Base-by-base conservation (phyloP, 2,113 vertebrate species). In the Podarcis muralis region DNA sequence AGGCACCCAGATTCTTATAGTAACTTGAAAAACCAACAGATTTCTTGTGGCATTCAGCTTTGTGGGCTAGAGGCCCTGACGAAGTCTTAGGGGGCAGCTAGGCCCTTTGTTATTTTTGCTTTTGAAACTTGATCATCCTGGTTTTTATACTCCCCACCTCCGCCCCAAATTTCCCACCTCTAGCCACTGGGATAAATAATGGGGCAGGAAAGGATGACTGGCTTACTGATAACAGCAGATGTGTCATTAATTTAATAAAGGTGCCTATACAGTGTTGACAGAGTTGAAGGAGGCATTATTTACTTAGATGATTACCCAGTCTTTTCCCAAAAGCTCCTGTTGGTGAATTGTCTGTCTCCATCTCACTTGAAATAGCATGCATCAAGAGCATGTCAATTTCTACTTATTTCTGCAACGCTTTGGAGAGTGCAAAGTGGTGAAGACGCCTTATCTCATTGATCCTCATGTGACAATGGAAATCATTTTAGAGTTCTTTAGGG, bases 381-480 rank as follows among this genome's bases (percentile, higher is more conserved):
- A 66, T 27, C 32, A 37, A 69, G 15, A 23, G 15, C 13, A 74
- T 37, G 62, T 57, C n/a, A 79, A 32, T 79, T 68, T 68, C 25
- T 68, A 78, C 32, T 78, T 69, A 83, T 83, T 75, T 69, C 68
- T 87, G 78, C 57, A 81, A 40, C 25, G 30, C 18, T 30, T 25
- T 68, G 40, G 48, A 48, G 30, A 32, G 30, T 62, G 78, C 35
- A 87, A 87, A 57, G 77, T 72, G 3, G 5, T 83, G 66, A n/a
- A 76, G 68, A 69, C 37, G 37, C 74, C 59, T 88, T 88, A 88
- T 69, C 81, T 84, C 30, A 69, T 37, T 79, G 85, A 88, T 71
- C 62, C 66, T 59, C 53, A 75, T 69, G 37, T 88, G 81, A 78
- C 82, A 77, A 37, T 84, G 75, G 81, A 84, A 88, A 88, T 84